phyloP scores from a whole-genome alignment of 2,797 vertebrate genomes.

The Telmatherina bonti region DNA sequence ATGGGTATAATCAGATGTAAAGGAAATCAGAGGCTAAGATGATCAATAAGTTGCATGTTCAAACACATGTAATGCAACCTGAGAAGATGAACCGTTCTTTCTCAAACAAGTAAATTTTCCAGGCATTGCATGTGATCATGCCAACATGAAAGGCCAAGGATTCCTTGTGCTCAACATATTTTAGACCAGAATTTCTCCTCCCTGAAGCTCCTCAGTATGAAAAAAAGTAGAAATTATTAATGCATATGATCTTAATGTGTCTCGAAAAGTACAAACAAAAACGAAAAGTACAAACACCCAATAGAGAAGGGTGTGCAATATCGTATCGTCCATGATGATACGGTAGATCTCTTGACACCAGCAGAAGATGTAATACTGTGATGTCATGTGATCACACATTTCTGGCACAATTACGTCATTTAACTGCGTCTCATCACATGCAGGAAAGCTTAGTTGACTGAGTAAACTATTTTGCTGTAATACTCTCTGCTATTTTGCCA shows the following conservation, averaged over 20 bases:
- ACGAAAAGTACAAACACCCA: background rate
- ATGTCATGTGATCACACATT: too few species aligned
- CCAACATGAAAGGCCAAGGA: background rate
- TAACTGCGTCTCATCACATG: too few species aligned
- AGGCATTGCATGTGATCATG: background rate
- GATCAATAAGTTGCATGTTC: background rate
- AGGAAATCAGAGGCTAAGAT: slow-evolving; percentile 65
- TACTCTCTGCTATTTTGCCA: too few species aligned
- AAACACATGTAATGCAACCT: background rate
- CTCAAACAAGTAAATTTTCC: slow-evolving; percentile 4
- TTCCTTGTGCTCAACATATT: background rate
- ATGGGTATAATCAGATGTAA: slow-evolving; percentile 45
- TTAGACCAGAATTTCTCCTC: background rate
- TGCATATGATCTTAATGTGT: background rate
- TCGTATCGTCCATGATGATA: too few species aligned
- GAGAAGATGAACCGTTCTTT: background rate
- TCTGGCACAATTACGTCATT: too few species aligned
- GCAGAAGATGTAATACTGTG: too few species aligned
- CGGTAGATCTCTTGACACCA: too few species aligned
- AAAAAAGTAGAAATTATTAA: background rate
- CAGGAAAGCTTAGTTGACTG: too few species aligned
- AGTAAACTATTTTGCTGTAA: too few species aligned
- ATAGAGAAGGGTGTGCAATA: background rate
- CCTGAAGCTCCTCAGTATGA: background rate
- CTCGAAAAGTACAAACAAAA: background rate